A percentile compares a stretch with the other conserved stretches of the same genome.
Evolutionary conservation across 2,113 vertebrate genomes (phyloP).

Genomic region (Pomatostomus ruficeps): DNA sequence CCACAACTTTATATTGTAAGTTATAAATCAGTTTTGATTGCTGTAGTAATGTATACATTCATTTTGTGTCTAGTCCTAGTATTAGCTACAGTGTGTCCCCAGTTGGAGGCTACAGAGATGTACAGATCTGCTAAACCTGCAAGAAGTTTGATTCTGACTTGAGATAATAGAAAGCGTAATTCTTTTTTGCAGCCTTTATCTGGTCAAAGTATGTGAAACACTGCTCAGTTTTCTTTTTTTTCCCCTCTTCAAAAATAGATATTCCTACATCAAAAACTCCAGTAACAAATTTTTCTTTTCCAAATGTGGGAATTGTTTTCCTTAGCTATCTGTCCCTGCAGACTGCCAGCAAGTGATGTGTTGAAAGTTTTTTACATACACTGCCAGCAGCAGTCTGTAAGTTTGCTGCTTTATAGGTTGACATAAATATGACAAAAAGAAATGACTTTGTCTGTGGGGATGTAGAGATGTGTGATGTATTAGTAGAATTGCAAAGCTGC

Average conservation of each 20-base stretch:
- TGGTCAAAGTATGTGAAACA: constrained; percentile 32
- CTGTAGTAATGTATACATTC: neutral
- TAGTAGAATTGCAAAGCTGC: constrained; percentile 29
- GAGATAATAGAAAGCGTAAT: neutral
- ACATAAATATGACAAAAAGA: constrained; percentile 47
- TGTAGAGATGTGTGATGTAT: constrained; percentile 38
- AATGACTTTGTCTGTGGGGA: constrained; percentile 45
- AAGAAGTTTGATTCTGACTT: constrained; percentile 6
- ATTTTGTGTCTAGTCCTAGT: constrained; percentile 4
- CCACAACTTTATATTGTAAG: neutral
- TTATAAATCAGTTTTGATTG: neutral
- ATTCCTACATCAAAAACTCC: constrained; percentile 56
- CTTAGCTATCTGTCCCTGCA: constrained; percentile 62
- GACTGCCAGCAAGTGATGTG: constrained; percentile 58
- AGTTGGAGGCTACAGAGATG: constrained; percentile 24
- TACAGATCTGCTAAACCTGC: neutral
- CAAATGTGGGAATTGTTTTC: constrained; percentile 28
- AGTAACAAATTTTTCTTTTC: constrained; percentile 60
- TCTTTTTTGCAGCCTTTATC: neutral
- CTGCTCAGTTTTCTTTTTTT: neutral
- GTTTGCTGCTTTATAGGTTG: constrained; percentile 51
- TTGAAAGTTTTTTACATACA: constrained; percentile 63
- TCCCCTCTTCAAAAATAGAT: constrained; percentile 53
- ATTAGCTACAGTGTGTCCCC: neutral
- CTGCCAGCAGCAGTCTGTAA: constrained; percentile 36